Percentiles rank a stretch among this genome's conserved stretches.
phyloP scores from a whole-genome alignment of 2,797 vertebrate genomes.

The Malurus splendens region DNA sequence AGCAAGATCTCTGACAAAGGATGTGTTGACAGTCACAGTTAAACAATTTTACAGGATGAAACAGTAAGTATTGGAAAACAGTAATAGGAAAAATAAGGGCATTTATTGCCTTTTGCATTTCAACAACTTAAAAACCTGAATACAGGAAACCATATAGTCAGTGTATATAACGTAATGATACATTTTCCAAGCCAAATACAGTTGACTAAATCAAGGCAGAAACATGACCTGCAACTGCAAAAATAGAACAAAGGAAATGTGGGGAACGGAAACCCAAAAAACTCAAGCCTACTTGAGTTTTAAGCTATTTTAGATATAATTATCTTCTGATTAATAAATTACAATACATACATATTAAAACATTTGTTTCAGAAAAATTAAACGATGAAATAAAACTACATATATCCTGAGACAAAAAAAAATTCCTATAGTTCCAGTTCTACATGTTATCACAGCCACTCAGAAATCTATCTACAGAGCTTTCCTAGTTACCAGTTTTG shows the following conservation, averaged over 20 bases:
- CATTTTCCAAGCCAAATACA: conserved; percentile 21
- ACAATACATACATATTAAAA: neutral
- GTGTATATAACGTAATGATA: neutral
- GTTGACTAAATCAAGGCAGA: conserved; percentile 33
- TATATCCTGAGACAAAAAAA: neutral
- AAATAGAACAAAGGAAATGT: conserved; percentile 15
- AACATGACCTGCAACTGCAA: conserved; percentile 3
- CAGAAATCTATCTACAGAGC: neutral
- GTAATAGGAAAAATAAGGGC: neutral
- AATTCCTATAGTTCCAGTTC: neutral
- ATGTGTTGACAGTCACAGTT: neutral
- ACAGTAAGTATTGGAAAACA: neutral
- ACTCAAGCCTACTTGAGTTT: neutral
- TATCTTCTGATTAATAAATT: conserved; percentile 7
- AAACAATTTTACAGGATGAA: neutral
- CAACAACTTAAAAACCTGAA: neutral
- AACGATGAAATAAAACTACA: neutral
- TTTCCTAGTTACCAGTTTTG: neutral
- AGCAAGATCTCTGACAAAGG: neutral
- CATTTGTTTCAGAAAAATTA: neutral
- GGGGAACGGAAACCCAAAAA: neutral
- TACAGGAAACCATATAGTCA: neutral
- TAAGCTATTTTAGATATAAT: neutral
- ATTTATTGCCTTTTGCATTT: neutral
- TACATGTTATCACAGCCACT: neutral